Conservation (phyloP, 2,113 vertebrate genomes). For the Castor canadensis region DNA sequence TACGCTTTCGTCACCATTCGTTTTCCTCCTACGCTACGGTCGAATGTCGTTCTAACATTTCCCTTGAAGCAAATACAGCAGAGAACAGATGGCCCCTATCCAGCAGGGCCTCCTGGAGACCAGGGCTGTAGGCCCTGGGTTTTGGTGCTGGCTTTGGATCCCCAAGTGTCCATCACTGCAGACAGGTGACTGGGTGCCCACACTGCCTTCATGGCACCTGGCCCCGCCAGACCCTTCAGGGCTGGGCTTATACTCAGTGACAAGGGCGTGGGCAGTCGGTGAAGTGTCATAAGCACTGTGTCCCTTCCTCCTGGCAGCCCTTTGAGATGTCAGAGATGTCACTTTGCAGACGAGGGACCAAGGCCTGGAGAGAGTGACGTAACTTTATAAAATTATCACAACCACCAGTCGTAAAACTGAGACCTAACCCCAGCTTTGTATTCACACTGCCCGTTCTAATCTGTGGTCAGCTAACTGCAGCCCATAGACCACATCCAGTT, state of each 20-base stretch:
- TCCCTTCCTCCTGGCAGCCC: not conserved
- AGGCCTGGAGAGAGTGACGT: not conserved
- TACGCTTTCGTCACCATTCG: not conserved
- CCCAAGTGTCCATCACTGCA: not conserved
- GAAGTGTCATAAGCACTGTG: not conserved
- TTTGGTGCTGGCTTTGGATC: not conserved
- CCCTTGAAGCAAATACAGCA: not conserved
- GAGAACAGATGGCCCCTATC: not conserved
- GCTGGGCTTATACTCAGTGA: not conserved
- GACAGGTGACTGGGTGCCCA: not conserved
- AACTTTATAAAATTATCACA: not conserved
- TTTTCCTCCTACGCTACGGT: slow-evolving; percentile 37
- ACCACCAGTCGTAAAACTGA: not conserved
- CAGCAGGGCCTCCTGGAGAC: not conserved
- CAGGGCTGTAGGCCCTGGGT: not conserved
- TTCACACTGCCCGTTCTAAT: not conserved
- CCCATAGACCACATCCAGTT: not conserved
- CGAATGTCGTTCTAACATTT: not conserved
- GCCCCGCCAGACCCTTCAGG: not conserved
- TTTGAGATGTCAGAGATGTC: not conserved
- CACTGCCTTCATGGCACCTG: not conserved
- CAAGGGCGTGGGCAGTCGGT: not conserved
- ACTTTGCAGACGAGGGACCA: not conserved
- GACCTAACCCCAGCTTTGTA: not conserved
- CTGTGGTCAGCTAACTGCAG: not conserved